phyloP scores from a whole-genome alignment of 1,140 invertebrate genomes.

The Dreissena rostriformis region DNA sequence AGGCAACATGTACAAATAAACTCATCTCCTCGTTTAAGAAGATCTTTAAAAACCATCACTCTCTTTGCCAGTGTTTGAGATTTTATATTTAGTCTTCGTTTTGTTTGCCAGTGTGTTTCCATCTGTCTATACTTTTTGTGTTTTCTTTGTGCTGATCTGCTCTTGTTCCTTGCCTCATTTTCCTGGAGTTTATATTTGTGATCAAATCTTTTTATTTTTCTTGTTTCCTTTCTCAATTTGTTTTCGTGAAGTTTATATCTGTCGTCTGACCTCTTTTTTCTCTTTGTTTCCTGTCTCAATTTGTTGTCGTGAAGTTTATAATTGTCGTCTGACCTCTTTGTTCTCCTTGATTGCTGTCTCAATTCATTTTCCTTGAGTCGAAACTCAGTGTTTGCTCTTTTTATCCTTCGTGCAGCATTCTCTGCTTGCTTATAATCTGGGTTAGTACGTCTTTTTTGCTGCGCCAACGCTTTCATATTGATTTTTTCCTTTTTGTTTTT shows the following conservation, averaged over 20 bases:
- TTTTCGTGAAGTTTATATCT: neutral
- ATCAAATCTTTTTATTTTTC: neutral
- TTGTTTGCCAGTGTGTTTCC: neutral
- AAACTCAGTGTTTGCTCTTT: neutral
- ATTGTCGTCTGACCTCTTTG: neutral
- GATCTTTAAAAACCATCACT: constrained; percentile 23
- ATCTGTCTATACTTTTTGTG: too few relatives aligned
- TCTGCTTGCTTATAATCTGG: too few relatives aligned
- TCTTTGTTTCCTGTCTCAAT: neutral
- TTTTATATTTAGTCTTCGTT: neutral
- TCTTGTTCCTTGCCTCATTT: constrained; percentile 17
- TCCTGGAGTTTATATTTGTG: neutral
- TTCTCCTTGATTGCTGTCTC: neutral
- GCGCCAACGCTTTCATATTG: neutral
- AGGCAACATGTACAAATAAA: constrained; percentile 48
- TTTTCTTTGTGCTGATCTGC: too few relatives aligned
- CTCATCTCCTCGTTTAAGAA: constrained; percentile 50
- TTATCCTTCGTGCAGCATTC: neutral
- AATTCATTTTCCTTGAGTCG: neutral
- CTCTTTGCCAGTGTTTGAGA: neutral
- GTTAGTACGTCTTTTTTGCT: neutral
- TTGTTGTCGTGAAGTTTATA: neutral
- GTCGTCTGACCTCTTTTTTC: neutral
- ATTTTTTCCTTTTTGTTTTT: neutral
- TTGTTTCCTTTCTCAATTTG: neutral